Conservation (phyloP, 2,113 vertebrate species). For the Diphyllodes magnificus region DNA sequence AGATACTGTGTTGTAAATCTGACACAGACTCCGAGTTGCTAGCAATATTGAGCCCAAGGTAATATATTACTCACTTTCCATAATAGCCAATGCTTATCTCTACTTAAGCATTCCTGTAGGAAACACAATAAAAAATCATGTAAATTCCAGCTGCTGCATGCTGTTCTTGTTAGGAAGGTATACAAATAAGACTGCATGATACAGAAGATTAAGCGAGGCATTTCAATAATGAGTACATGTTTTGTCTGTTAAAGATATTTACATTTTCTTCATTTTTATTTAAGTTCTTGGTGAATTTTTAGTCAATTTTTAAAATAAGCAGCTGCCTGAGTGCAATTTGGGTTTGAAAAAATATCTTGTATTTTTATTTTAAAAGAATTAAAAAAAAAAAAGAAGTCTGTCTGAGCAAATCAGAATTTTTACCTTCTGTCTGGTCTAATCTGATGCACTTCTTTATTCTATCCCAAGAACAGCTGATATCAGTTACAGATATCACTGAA, state of each 20-base stretch:
- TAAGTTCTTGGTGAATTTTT: background rate
- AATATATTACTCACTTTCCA: background rate
- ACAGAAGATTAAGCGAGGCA: background rate
- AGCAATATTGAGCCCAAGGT: background rate
- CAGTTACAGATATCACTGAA: background rate
- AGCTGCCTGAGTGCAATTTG: background rate
- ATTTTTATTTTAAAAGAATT: background rate
- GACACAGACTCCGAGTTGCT: background rate
- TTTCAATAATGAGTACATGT: background rate
- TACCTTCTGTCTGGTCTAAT: background rate
- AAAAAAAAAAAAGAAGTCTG: background rate
- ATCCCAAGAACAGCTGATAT: background rate
- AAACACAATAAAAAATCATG: background rate
- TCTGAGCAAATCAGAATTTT: background rate
- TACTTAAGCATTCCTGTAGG: background rate
- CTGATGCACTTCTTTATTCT: background rate
- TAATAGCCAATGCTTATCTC: background rate
- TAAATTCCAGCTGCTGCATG: background rate
- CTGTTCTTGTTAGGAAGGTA: background rate
- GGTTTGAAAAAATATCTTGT: background rate
- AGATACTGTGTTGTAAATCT: background rate
- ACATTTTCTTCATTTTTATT: background rate
- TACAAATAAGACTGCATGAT: background rate
- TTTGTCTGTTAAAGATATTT: background rate
- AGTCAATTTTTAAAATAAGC: background rate